Conservation (phyloP, 2,113 vertebrate genomes). For the Pantherophis guttatus region DNA sequence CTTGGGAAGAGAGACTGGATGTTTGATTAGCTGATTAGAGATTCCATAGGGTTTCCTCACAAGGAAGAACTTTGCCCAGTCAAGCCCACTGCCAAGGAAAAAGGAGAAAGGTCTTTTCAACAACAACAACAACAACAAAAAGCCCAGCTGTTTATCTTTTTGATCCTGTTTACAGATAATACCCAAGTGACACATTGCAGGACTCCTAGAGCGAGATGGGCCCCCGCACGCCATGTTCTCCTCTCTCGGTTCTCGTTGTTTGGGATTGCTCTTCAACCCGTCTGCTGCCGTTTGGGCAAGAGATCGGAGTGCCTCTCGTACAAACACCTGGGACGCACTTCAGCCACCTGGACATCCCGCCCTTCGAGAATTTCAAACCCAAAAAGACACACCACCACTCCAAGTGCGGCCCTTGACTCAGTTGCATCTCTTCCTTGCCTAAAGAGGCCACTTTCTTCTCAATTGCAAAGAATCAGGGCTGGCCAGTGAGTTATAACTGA, state of each 20-base stretch:
- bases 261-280: neutral
- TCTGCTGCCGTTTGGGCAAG: neutral
- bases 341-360: neutral
- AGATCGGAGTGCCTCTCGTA: neutral
- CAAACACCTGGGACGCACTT: neutral
- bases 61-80: neutral
- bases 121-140: constrained; percentile 2
- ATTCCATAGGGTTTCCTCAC: constrained; percentile 40
- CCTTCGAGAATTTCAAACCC: neutral
- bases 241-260: neutral
- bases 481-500: neutral
- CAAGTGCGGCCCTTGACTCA: neutral
- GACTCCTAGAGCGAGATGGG: neutral
- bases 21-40: constrained; percentile 45
- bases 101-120: constrained; percentile 9
- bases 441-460: neutral
- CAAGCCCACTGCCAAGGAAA: neutral
- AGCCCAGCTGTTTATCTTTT: constrained; percentile 10
- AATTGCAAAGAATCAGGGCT: neutral
- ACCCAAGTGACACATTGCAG: constrained; percentile 10
- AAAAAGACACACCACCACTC: neutral
- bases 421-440: neutral
- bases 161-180: constrained; percentile 2
- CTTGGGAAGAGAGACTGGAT: constrained; percentile 3
- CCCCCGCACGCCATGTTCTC: neutral